Evolutionary conservation across 2,888 invertebrate genomes (phyloP).

Genomic region (Volucella zonaria): DNA sequence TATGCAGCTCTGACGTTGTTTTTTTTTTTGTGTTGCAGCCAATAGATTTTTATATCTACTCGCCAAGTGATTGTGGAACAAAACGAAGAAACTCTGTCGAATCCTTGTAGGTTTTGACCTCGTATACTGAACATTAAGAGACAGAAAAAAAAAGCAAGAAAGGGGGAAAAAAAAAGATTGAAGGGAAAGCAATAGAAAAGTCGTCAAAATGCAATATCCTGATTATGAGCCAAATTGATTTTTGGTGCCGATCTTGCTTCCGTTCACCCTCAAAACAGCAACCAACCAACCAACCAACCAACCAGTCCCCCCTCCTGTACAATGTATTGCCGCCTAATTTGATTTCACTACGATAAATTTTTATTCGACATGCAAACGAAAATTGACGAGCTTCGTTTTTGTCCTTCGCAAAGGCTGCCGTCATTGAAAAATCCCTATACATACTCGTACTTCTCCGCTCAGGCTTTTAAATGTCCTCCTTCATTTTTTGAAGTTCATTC

Average conservation of each 20-base stretch:
- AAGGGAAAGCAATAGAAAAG: slow-evolving; percentile 79
- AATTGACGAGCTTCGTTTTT: slow-evolving; percentile 57
- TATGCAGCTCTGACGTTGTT: slow-evolving; percentile 1
- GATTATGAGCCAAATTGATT: slow-evolving; percentile 68
- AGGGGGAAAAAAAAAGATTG: not conserved
- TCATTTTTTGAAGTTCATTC: slow-evolving; percentile 24
- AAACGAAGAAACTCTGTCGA: not conserved
- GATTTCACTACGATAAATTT: slow-evolving; percentile 71
- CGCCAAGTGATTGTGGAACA: slow-evolving; percentile 1
- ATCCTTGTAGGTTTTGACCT: slow-evolving; percentile 38
- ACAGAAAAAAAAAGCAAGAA: not conserved
- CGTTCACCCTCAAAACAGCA: slow-evolving; percentile 14
- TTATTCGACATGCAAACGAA: slow-evolving; percentile 69
- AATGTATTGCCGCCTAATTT: slow-evolving; percentile 57
- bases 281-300: not conserved
- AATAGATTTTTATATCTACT: slow-evolving; percentile 35
- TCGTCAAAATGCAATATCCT: slow-evolving; percentile 81
- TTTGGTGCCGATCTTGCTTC: slow-evolving; percentile 62
- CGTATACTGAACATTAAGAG: slow-evolving; percentile 4
- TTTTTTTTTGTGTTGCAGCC: slow-evolving; percentile 1
- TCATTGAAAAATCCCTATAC: slow-evolving; percentile 47
- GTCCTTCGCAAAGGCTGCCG: slow-evolving; percentile 60
- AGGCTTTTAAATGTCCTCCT: not conserved
- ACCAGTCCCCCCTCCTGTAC: not conserved
- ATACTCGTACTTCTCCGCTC: not conserved